Conservation (phyloP, 2,797 vertebrate species). For the Psittacula echo region DNA sequence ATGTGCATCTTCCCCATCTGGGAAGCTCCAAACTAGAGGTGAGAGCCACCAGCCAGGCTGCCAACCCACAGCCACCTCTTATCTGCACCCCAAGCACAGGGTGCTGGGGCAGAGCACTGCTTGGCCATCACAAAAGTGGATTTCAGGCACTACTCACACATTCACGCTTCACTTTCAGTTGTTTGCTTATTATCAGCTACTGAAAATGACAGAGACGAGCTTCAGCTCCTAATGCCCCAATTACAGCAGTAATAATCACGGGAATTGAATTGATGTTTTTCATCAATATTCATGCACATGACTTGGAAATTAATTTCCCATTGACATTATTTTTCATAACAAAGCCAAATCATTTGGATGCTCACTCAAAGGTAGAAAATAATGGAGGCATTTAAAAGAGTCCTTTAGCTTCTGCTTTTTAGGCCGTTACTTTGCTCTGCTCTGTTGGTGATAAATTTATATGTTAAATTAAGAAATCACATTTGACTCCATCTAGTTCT, state of each 20-base stretch:
- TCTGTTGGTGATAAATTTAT: conserved; percentile 17
- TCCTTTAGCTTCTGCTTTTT: background rate
- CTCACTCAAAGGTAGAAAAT: conserved; percentile 15
- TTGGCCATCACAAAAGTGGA: background rate
- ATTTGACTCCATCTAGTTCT: background rate
- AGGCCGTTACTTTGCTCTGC: conserved; percentile 1
- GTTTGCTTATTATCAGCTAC: background rate
- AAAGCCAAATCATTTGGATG: background rate
- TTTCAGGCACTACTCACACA: background rate
- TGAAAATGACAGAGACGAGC: background rate
- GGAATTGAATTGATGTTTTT: background rate
- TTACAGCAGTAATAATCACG: background rate
- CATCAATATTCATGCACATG: conserved; percentile 45
- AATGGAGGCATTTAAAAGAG: background rate
- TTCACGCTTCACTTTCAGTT: background rate
- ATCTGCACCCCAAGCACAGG: fast-evolving
- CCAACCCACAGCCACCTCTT: fast-evolving
- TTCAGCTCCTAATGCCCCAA: conserved; percentile 18
- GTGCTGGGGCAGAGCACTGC: background rate
- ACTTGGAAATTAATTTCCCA: conserved; percentile 53
- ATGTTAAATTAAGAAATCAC: background rate
- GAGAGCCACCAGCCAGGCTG: background rate
- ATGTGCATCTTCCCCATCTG: background rate
- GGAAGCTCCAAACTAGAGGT: background rate
- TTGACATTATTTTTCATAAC: conserved; percentile 20